These are phyloP conservation scores for Sebastes itinus DNA, from an alignment of 2,797 vertebrate genomes.

Conservation along the genomic window DNA sequence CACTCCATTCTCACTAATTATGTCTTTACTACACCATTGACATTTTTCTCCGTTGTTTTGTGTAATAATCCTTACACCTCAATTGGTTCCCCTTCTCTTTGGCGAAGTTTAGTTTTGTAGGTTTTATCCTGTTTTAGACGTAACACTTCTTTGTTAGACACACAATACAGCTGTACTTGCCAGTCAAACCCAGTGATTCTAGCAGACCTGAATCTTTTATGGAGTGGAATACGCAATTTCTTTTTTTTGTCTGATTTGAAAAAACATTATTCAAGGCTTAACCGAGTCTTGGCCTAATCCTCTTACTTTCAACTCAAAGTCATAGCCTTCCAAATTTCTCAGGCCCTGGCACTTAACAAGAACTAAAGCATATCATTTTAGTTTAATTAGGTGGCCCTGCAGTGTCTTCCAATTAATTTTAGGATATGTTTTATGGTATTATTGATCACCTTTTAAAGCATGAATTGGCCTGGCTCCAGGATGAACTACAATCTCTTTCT, in stretches of 20 bases:
- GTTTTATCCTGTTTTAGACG: background rate
- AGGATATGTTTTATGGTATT: background rate
- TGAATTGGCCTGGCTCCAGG: background rate
- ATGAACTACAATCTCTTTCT: background rate
- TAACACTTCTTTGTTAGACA: background rate
- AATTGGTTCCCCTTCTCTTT: background rate
- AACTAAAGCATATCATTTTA: background rate
- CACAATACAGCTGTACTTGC: background rate
- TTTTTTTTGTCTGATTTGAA: background rate
- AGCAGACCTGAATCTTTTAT: background rate
- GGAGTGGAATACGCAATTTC: background rate
- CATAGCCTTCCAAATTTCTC: background rate
- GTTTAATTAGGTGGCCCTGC: background rate
- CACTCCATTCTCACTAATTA: background rate
- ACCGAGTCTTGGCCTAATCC: background rate
- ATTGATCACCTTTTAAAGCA: slow-evolving; percentile 11
- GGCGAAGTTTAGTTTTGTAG: background rate
- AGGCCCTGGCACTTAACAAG: background rate
- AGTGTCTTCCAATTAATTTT: background rate
- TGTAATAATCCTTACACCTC: background rate
- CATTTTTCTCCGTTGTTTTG: background rate
- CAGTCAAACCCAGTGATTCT: background rate
- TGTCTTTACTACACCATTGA: background rate
- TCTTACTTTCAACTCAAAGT: background rate
- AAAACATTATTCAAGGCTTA: background rate